phyloP scores from a whole-genome alignment of 2,888 invertebrate species.

The Melinaea menophilus region DNA sequence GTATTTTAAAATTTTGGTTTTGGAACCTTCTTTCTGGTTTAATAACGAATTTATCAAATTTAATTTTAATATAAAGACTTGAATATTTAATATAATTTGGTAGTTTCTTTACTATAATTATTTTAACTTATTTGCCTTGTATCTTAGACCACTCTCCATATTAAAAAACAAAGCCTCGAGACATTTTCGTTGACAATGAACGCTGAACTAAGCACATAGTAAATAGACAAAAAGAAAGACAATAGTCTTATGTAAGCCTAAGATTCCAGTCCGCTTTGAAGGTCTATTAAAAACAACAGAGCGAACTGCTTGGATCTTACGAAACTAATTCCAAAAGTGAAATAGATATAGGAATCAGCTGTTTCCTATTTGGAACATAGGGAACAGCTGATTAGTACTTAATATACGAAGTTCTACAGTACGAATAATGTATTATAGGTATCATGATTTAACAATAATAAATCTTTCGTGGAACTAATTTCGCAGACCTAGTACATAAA shows the following conservation, averaged over 20 bases:
- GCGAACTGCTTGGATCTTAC: neutral
- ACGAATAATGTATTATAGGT: neutral
- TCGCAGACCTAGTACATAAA: constrained; percentile 28
- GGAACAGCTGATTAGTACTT: no score
- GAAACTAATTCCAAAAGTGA: neutral
- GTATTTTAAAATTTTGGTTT: neutral
- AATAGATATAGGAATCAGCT: no score
- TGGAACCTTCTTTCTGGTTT: no score
- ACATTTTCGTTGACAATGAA: constrained; percentile 22
- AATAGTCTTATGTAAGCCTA: constrained; percentile 21
- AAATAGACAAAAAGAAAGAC: constrained; percentile 23
- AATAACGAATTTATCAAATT: no score
- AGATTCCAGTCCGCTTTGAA: constrained; percentile 20
- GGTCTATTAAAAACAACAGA: constrained; percentile 11
- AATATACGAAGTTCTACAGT: no score
- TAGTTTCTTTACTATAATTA: no score
- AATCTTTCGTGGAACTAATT: constrained; percentile 7
- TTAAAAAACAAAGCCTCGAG: constrained; percentile 15
- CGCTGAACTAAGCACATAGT: constrained; percentile 19
- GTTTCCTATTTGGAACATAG: no score
- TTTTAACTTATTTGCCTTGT: neutral
- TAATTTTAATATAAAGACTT: no score
- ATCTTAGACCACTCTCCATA: constrained; percentile 9
- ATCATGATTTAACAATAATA: neutral
- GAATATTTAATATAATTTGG: no score